Base-by-base conservation (phyloP, 2,888 invertebrate genomes). In the Chydorus sphaericus region DNA sequence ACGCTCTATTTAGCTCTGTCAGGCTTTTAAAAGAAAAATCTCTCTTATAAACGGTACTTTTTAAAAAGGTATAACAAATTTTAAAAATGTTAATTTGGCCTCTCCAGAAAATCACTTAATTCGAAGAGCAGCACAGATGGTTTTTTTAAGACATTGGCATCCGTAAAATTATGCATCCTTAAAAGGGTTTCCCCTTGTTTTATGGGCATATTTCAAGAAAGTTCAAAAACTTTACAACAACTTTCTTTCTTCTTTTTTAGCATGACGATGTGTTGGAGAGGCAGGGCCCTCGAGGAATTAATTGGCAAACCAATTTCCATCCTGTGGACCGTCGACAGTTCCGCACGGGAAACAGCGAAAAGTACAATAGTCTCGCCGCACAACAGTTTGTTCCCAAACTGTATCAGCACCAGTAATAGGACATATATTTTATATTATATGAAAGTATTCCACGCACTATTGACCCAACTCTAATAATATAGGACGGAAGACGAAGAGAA, bases 401-500 rank as follows among this genome's bases (percentile, higher is more conserved):
- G 8, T 56, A 52, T 23, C 52, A 52, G n/a, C 33, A 23, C 11
- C 52, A 52, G 52, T 44, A 36, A 36, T n/a, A 63, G 62, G 58
- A 65, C 65, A 1, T 33, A 36, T n/a, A 39, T 37, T n/a, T n/a
- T 20, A 8, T 26, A 11, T 53, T 54, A 20, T 30, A 44, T n/a
- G 33, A 30, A 48, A 23, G 10, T 16, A 30, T 31, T 49, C 29
- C 39, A 36, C 16, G 30, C 8, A 11, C 16, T 16, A 7, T 44
- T 44, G 14, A 50, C 6, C 57, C 48, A 62, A 31, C 54, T 55
- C 30, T 54, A 60, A 38, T 61, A 63, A 36, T 38, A 61, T 23
- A 66, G 66, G 51, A 64, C 63, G 11, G 66, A 66, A 54, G 65
- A 65, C 51, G 66, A 66, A 50, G 67, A 68, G 48, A 63, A 62